A percentile compares a stretch with the other conserved stretches of the same genome.
Evolutionary conservation across 2,888 invertebrate genomes (phyloP).

Genomic region (Nasonia oneida): DNA sequence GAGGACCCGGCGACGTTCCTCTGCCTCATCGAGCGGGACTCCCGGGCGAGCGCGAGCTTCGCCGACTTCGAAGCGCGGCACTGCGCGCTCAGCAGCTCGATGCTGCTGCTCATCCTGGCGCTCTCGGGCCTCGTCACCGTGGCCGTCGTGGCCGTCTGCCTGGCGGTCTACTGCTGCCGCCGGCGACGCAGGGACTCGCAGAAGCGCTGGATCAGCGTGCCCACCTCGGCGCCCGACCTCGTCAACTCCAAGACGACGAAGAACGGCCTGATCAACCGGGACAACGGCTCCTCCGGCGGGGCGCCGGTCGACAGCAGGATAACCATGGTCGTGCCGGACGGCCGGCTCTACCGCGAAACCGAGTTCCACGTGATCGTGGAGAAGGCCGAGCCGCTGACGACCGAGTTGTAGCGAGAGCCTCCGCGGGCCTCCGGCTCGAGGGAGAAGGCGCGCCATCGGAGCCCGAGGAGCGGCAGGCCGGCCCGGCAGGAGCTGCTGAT

Average conservation of each 20-base stretch:
- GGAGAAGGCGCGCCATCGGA: constrained; percentile 69
- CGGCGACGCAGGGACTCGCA: constrained; percentile 73
- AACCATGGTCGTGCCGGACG: constrained; percentile 88
- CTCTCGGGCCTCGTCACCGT: constrained; percentile 67
- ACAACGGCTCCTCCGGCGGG: constrained; percentile 63
- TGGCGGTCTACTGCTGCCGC: constrained; percentile 74
- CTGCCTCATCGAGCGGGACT: constrained; percentile 68
- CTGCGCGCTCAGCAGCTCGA: constrained; percentile 72
- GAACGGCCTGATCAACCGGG: constrained; percentile 79
- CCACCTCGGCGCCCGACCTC: constrained; percentile 75
- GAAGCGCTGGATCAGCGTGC: constrained; percentile 77
- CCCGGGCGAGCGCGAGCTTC: constrained; percentile 68
- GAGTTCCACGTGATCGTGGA: constrained; percentile 93
- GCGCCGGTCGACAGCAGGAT: constrained; percentile 75
- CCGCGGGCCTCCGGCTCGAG: constrained; percentile 57
- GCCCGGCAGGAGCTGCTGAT: background rate
- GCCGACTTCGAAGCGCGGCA: constrained; percentile 71
- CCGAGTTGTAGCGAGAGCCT: constrained; percentile 83
- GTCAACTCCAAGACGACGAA: constrained; percentile 74
- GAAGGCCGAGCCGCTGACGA: constrained; percentile 89
- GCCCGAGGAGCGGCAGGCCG: constrained; percentile 62
- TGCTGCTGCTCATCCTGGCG: constrained; percentile 70
- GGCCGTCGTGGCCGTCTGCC: constrained; percentile 65
- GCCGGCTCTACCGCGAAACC: constrained; percentile 90
- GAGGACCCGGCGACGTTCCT: constrained; percentile 74